Conservation (phyloP, 2,113 vertebrate species). For the Entelurus aequoreus region DNA sequence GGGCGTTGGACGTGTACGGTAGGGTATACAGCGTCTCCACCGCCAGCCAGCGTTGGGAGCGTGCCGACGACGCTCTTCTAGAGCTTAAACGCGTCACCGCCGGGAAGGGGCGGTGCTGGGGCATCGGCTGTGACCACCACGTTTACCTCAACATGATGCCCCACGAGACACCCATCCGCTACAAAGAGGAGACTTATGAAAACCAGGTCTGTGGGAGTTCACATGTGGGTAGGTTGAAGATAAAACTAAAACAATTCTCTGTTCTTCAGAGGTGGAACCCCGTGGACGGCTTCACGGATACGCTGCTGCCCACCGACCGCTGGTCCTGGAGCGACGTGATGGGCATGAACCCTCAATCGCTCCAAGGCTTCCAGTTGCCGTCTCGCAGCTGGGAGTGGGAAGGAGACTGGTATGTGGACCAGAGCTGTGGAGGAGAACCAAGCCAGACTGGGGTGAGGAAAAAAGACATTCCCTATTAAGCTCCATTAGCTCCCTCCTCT, state of each 20-base stretch:
- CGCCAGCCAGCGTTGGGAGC: slow-evolving; percentile 81
- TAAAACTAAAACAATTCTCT: not conserved
- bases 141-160: slow-evolving; percentile 85
- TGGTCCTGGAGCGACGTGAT: slow-evolving; percentile 95
- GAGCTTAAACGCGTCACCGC: slow-evolving; percentile 88
- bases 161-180: slow-evolving; percentile 81
- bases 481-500: not conserved
- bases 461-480: not conserved
- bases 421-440: slow-evolving; percentile 92
- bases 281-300: slow-evolving; percentile 90
- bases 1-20: slow-evolving; percentile 93
- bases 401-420: slow-evolving; percentile 97
- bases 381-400: slow-evolving; percentile 97
- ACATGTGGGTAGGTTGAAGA: not conserved
- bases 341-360: slow-evolving; percentile 81
- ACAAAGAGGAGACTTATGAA: slow-evolving; percentile 91
- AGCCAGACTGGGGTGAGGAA: slow-evolving; percentile 90
- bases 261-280: slow-evolving; percentile 91
- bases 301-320: slow-evolving; percentile 91
- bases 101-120: slow-evolving; percentile 86
- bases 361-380: slow-evolving; percentile 85
- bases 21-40: slow-evolving; percentile 85
- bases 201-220: slow-evolving; percentile 81
- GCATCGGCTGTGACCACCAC: slow-evolving; percentile 87
- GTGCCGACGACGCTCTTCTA: slow-evolving; percentile 78